Conservation (phyloP, 92 coral and sea anemone species). For the Actinernus sp. region DNA sequence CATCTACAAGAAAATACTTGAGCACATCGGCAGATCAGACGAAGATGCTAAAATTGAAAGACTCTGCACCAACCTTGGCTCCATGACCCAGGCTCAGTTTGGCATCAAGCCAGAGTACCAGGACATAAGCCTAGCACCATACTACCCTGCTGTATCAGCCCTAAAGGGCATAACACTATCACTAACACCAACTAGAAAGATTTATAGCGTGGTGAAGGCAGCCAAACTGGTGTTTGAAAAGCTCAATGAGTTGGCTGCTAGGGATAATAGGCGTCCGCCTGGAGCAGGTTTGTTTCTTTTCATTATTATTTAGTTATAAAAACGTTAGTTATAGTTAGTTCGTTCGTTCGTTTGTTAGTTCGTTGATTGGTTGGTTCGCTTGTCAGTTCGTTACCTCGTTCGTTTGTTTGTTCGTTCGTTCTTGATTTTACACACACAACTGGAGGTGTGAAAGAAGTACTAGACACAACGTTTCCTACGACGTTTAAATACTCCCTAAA, state of each 20-base stretch:
- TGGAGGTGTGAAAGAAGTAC: too few species aligned
- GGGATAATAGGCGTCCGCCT: conserved; percentile 62
- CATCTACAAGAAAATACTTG: conserved; percentile 60
- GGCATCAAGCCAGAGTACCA: conserved; percentile 73
- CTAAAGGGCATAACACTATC: conserved; percentile 61
- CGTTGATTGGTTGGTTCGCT: too few species aligned
- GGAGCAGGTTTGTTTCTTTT: conserved; percentile 90
- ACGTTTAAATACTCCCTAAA: too few species aligned
- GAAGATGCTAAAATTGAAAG: conserved; percentile 65
- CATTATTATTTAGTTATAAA: too few species aligned
- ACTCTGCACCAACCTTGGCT: conserved; percentile 51
- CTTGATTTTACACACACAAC: too few species aligned
- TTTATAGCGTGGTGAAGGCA: conserved; percentile 72
- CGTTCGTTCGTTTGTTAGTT: too few species aligned
- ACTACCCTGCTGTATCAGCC: conserved; percentile 74
- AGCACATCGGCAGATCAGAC: conserved; percentile 59
- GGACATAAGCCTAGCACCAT: conserved; percentile 62
- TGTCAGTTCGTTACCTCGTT: too few species aligned
- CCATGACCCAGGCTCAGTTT: conserved; percentile 68
- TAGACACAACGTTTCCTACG: too few species aligned
- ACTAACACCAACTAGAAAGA: conserved; percentile 71
- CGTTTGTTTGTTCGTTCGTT: too few species aligned
- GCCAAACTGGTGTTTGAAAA: conserved; percentile 84
- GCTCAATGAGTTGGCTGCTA: conserved; percentile 68
- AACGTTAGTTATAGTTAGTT: too few species aligned